Conservation (phyloP, 2,888 invertebrate species). For the Horisme vitalbata region DNA sequence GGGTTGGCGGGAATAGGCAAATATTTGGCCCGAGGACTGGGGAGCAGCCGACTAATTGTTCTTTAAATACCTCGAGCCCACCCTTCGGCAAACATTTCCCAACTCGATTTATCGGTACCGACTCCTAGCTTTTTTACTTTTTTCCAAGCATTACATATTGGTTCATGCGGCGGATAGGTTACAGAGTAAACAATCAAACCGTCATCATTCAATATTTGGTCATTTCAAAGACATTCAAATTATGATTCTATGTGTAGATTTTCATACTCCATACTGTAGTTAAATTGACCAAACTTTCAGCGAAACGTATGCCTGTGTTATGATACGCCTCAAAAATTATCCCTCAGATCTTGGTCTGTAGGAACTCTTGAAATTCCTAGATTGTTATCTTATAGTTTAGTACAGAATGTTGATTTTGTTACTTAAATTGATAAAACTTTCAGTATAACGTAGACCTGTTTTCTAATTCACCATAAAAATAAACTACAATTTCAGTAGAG, state of each 20-base stretch:
- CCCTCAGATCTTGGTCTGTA: too few relatives aligned
- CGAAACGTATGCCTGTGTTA: background rate
- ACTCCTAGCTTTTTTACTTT: constrained; percentile 56
- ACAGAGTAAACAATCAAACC: constrained; percentile 59
- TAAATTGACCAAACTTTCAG: too few relatives aligned
- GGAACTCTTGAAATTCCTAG: too few relatives aligned
- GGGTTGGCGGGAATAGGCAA: constrained; percentile 80
- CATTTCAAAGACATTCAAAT: constrained; percentile 26
- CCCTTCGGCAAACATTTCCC: constrained; percentile 74
- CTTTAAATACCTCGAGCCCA: constrained; percentile 76
- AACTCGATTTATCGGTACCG: constrained; percentile 73
- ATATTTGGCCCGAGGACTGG: constrained; percentile 76
- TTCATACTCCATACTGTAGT: background rate
- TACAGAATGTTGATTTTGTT: too few relatives aligned
- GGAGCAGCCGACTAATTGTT: constrained; percentile 80
- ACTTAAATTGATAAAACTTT: too few relatives aligned
- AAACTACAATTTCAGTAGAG: too few relatives aligned
- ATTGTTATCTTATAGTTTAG: too few relatives aligned
- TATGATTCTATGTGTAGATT: background rate
- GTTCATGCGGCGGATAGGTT: constrained; percentile 50
- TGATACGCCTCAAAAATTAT: too few relatives aligned
- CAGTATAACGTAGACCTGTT: too few relatives aligned
- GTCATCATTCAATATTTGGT: constrained; percentile 52
- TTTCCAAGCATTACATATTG: constrained; percentile 49
- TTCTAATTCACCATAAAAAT: too few relatives aligned